Evolutionary conservation across 1,140 invertebrate species (phyloP).

Genomic region (Coenobita brevimanus): DNA sequence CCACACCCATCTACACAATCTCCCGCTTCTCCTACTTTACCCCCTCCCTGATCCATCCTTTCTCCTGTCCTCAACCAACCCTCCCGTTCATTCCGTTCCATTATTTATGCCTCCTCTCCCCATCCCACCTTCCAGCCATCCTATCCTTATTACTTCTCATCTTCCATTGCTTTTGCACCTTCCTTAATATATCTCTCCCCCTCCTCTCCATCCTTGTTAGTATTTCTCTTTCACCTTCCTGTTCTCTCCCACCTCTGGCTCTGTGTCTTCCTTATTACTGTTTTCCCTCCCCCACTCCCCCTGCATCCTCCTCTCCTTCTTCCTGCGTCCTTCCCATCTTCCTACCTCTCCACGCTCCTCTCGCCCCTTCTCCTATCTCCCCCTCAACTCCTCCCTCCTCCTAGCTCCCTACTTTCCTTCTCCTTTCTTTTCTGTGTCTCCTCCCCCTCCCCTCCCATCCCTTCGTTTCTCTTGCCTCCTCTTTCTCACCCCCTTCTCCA

Average conservation of each 20-base stretch:
- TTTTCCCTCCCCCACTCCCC: not conserved
- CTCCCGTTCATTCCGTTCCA: not conserved
- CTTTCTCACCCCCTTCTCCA: too few relatives aligned
- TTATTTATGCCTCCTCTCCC: not conserved
- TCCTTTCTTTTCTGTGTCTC: not conserved
- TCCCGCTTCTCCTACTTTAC: not conserved
- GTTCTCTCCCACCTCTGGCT: not conserved
- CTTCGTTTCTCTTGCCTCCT: too few relatives aligned
- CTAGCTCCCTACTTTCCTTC: not conserved
- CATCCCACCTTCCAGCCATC: not conserved
- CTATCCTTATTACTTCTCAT: not conserved
- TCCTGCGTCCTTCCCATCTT: not conserved
- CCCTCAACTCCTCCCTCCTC: not conserved
- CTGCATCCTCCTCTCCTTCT: not conserved
- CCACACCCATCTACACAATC: too few relatives aligned
- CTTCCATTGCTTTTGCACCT: not conserved
- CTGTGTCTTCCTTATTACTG: not conserved
- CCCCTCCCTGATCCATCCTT: not conserved
- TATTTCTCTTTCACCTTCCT: not conserved
- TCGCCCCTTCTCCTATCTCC: not conserved
- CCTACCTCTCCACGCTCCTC: too few relatives aligned
- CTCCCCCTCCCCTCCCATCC: not conserved
- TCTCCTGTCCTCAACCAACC: not conserved
- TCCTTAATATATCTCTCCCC: not conserved
- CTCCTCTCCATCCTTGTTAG: too few relatives aligned